These are phyloP conservation scores for Maniola jurtina DNA, from an alignment of 1,140 invertebrate genomes.

Conservation along the genomic window DNA sequence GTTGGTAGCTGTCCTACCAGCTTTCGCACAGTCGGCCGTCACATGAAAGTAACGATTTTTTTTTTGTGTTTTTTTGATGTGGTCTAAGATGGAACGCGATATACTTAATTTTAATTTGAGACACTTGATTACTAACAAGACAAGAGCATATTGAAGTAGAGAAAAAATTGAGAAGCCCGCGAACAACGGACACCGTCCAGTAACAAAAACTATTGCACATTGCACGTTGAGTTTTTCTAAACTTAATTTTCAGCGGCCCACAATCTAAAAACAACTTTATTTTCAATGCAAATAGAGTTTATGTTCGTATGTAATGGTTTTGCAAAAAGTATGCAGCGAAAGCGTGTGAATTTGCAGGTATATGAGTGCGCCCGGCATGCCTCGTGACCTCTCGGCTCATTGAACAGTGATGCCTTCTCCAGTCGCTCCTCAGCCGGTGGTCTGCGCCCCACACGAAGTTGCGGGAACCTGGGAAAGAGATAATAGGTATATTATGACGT, in stretches of 20 bases:
- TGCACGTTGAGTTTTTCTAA: slow-evolving; percentile 2
- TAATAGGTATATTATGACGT: too few relatives aligned
- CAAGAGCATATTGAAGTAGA: not conserved
- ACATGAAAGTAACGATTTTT: too few relatives aligned
- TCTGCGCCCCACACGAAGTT: slow-evolving; percentile 51
- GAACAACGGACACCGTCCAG: slow-evolving; percentile 33
- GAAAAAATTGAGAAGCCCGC: slow-evolving; percentile 34
- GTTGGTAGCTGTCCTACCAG: too few relatives aligned
- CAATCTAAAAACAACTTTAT: too few relatives aligned
- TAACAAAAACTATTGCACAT: slow-evolving; percentile 39
- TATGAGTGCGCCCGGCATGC: slow-evolving; percentile 40
- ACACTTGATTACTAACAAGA: not conserved
- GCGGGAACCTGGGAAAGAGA: slow-evolving; percentile 26
- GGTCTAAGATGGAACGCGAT: too few relatives aligned
- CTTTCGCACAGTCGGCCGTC: not conserved
- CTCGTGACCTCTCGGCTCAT: slow-evolving; percentile 49
- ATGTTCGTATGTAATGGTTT: not conserved
- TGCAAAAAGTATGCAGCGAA: slow-evolving; percentile 21
- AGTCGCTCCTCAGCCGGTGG: slow-evolving; percentile 41
- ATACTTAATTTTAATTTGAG: too few relatives aligned
- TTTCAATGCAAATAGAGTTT: not conserved
- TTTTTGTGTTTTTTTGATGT: too few relatives aligned
- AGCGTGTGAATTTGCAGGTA: slow-evolving; percentile 39
- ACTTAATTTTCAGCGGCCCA: not conserved
- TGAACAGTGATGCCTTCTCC: slow-evolving; percentile 57